These are phyloP conservation scores for Cheilosia scutellata DNA, from an alignment of 2,888 invertebrate genomes.

Conservation along the genomic window DNA sequence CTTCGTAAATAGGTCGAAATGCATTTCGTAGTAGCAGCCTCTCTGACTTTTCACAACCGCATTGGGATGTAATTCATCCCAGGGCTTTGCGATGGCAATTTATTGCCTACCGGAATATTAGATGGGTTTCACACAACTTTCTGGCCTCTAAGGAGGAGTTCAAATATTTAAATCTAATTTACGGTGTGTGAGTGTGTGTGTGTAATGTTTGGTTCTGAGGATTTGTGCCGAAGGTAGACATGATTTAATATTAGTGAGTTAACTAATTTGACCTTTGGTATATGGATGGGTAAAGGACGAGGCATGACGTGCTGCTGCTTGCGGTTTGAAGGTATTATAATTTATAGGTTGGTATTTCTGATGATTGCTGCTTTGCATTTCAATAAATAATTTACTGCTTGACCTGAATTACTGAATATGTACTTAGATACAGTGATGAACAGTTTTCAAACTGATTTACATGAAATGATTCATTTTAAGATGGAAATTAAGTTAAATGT, in stretches of 20 bases:
- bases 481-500: too few species aligned
- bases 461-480: too few species aligned
- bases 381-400: too few species aligned
- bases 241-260: constrained; percentile 53
- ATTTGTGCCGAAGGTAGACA: constrained; percentile 5
- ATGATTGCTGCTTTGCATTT: too few species aligned
- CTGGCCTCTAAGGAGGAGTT: constrained; percentile 35
- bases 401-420: too few species aligned
- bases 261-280: neutral
- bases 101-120: constrained; percentile 61
- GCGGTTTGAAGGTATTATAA: neutral
- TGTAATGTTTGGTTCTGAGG: constrained; percentile 1
- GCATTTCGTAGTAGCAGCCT: constrained; percentile 50
- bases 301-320: neutral
- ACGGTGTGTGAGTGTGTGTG: neutral
- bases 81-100: constrained; percentile 62
- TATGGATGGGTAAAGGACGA: neutral
- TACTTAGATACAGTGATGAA: too few species aligned
- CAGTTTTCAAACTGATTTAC: too few species aligned
- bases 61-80: constrained; percentile 30
- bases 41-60: constrained; percentile 18
- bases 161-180: constrained; percentile 60
- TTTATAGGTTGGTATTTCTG: neutral
- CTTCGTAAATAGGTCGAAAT: constrained; percentile 48
- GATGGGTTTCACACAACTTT: constrained; percentile 38